A percentile compares a stretch with the other conserved stretches of the same genome.
phyloP scores from a whole-genome alignment of 1,140 invertebrate species.

The Drosophila sproati region DNA sequence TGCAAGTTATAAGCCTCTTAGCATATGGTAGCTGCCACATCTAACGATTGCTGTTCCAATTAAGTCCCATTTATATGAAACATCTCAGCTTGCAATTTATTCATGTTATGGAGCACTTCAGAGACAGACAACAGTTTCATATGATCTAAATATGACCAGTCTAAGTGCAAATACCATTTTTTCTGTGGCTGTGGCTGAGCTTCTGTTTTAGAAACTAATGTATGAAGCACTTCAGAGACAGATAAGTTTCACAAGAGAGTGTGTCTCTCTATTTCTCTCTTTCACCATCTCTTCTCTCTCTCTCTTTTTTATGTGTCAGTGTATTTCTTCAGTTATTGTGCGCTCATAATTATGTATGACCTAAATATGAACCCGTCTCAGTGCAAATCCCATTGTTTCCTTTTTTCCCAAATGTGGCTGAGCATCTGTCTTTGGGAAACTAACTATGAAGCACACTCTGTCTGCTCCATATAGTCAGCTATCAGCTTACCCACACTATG shows the following conservation, averaged over 20 bases:
- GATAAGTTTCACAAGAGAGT: neutral
- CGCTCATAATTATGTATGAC: constrained; percentile 32
- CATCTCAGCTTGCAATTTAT: neutral
- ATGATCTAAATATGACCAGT: neutral
- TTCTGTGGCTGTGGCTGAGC: neutral
- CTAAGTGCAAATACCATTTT: neutral
- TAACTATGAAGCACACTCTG: constrained; percentile 11
- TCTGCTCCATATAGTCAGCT: neutral
- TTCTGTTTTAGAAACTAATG: neutral
- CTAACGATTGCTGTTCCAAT: neutral
- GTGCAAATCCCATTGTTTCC: constrained; percentile 7
- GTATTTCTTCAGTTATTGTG: neutral
- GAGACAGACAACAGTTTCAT: neutral
- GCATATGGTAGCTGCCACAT: neutral
- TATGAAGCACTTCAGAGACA: neutral
- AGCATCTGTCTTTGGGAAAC: constrained; percentile 1
- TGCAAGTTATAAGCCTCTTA: neutral
- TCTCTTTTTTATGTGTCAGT: too few relatives aligned
- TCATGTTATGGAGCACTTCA: neutral
- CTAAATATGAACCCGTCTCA: constrained; percentile 18
- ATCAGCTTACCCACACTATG: constrained; percentile 8
- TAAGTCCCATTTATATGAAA: neutral
- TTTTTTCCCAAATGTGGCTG: neutral
- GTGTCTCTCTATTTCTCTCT: too few relatives aligned
- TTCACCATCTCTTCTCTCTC: too few relatives aligned